A percentile compares a stretch with the other conserved stretches of the same genome.
Evolutionary conservation across 92 coral and sea anemone genomes (phyloP).

Genomic region (Umimayanthus chanpuru): DNA sequence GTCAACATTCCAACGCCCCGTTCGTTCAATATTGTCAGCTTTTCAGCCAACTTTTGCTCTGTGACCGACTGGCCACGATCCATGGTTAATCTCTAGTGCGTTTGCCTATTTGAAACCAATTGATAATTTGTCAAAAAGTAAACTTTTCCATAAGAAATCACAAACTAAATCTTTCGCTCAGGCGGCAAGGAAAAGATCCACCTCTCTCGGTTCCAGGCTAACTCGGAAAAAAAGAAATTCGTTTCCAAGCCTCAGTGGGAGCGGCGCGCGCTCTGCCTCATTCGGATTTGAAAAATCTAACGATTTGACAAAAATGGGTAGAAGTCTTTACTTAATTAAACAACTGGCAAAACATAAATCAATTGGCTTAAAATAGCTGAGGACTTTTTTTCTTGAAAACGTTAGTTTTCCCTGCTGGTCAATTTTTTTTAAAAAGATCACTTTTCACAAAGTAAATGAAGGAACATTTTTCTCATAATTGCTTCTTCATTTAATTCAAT

Average conservation of each 20-base stretch:
- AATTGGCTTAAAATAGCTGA: too few relatives aligned
- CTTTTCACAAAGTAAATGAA: too few relatives aligned
- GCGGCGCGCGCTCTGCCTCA: too few relatives aligned
- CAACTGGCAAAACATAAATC: too few relatives aligned
- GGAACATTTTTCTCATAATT: too few relatives aligned
- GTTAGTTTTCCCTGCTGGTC: too few relatives aligned
- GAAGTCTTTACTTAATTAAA: too few relatives aligned
- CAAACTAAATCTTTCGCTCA: background rate
- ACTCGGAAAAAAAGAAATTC: background rate
- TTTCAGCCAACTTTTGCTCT: constrained; percentile 97
- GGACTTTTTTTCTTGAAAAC: too few relatives aligned
- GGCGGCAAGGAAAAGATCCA: constrained; percentile 6
- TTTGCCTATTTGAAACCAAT: background rate
- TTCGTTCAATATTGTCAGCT: constrained; percentile 87
- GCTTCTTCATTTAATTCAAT: too few relatives aligned
- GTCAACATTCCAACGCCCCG: constrained; percentile 98
- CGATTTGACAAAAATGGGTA: too few relatives aligned
- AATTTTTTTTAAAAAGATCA: too few relatives aligned
- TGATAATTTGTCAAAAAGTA: background rate
- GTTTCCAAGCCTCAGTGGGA: constrained; percentile 17
- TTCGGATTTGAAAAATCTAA: too few relatives aligned
- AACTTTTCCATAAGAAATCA: background rate
- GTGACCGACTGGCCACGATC: constrained; percentile 91
- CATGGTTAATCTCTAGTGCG: constrained; percentile 46
- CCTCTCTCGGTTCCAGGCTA: constrained; percentile 48